Conservation (phyloP, 2,113 vertebrate genomes). For the Egretta garzetta region DNA sequence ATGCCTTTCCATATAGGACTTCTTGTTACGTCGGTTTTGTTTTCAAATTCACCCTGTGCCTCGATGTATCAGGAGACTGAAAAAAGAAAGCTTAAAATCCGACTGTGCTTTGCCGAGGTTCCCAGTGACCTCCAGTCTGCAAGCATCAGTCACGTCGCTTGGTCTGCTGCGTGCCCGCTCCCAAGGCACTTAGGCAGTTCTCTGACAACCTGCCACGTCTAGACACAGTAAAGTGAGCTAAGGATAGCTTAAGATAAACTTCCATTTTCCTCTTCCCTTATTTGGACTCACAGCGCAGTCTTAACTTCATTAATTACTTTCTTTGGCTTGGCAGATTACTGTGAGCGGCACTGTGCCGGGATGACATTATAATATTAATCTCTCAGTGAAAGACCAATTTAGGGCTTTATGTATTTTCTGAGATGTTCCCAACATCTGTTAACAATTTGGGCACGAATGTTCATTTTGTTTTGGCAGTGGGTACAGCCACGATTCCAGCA, state of each 20-base stretch:
- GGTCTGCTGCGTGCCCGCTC: background rate
- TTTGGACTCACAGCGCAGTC: background rate
- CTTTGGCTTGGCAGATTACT: background rate
- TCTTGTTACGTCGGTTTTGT: background rate
- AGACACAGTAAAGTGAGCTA: constrained; percentile 13
- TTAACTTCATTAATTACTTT: background rate
- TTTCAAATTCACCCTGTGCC: background rate
- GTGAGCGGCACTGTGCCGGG: background rate
- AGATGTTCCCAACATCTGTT: constrained; percentile 9
- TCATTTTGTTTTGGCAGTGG: background rate
- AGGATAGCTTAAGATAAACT: constrained; percentile 22
- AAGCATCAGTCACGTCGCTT: background rate
- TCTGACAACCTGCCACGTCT: background rate
- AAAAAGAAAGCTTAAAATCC: background rate
- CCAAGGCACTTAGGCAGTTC: background rate
- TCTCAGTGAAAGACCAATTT: background rate
- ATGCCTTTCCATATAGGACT: background rate
- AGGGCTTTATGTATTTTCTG: background rate
- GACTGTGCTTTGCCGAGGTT: background rate
- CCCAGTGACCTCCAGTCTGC: background rate
- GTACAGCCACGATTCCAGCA: background rate
- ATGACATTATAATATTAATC: background rate
- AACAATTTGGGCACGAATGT: background rate
- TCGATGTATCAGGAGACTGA: background rate
- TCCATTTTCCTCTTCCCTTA: constrained; percentile 15